Conservation (phyloP, 2,888 invertebrate genomes). For the Pterostichus madidus region DNA sequence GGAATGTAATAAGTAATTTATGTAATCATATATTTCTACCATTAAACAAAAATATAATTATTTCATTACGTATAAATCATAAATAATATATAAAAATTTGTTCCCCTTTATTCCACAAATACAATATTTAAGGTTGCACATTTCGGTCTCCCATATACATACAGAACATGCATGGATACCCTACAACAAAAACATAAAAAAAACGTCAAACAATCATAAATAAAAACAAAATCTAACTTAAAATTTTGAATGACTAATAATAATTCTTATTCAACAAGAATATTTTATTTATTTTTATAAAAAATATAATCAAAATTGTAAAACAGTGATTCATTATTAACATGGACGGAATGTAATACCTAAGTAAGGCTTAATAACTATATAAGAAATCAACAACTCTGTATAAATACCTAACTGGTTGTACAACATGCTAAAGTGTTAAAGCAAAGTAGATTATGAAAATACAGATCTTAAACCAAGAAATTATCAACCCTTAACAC, state of each 20-base stretch:
- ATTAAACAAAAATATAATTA: slow-evolving; percentile 53
- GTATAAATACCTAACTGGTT: too few species aligned
- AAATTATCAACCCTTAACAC: slow-evolving; percentile 14
- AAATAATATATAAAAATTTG: slow-evolving; percentile 18
- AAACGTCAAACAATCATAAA: background rate
- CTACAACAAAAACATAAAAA: slow-evolving; percentile 71
- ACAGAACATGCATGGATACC: slow-evolving; percentile 74
- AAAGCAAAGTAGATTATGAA: slow-evolving; percentile 8
- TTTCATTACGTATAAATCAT: slow-evolving; percentile 25
- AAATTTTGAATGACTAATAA: slow-evolving; percentile 38
- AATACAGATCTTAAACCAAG: slow-evolving; percentile 1
- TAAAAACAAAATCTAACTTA: slow-evolving; percentile 19
- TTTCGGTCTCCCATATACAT: slow-evolving; percentile 74
- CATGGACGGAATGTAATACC: slow-evolving; percentile 70
- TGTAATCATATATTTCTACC: slow-evolving; percentile 40
- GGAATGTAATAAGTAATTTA: slow-evolving; percentile 56
- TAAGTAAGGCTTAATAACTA: slow-evolving; percentile 48
- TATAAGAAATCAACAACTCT: background rate
- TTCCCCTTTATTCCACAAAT: slow-evolving; percentile 2
- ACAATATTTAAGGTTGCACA: slow-evolving; percentile 68
- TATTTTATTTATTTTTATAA: slow-evolving; percentile 70
- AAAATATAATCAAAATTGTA: slow-evolving; percentile 69
- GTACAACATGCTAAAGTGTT: slow-evolving; percentile 24
- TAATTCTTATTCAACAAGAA: slow-evolving; percentile 41
- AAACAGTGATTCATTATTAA: slow-evolving; percentile 60